A percentile compares a stretch with the other conserved stretches of the same genome.
These are phyloP conservation scores for Periphyllus acericola DNA, from an alignment of 2,888 invertebrate genomes.

Conservation along the genomic window DNA sequence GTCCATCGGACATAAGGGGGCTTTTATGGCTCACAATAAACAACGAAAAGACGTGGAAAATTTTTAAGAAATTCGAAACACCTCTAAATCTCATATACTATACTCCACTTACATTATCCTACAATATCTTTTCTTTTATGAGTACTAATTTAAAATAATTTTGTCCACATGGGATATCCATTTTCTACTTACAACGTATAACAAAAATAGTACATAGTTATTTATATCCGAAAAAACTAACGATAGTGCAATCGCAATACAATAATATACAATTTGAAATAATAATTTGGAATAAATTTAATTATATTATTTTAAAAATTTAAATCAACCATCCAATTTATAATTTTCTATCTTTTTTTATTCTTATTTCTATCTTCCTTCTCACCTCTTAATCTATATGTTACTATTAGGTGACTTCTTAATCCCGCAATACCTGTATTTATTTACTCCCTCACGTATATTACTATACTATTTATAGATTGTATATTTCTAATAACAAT, in stretches of 20 bases:
- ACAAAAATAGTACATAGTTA: not conserved
- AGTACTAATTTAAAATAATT: not conserved
- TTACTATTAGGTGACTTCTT: no score
- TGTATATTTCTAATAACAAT: no score
- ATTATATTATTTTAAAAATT: not conserved
- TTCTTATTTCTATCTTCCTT: no score
- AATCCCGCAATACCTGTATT: no score
- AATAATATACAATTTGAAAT: not conserved
- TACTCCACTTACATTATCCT: not conserved
- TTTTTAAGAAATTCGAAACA: conserved; percentile 28
- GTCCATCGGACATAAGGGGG: conserved; percentile 16
- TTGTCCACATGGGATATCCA: not conserved
- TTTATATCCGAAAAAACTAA: not conserved
- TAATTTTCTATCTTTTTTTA: no score
- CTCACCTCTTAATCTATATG: no score
- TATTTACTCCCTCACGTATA: no score
- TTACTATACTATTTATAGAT: no score
- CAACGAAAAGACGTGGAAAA: conserved; percentile 40
- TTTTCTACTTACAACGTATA: not conserved
- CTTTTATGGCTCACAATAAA: conserved; percentile 41
- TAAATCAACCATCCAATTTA: no score
- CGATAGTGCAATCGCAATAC: not conserved
- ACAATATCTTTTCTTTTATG: not conserved
- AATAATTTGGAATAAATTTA: not conserved
- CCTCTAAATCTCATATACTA: not conserved